Evolutionary conservation across 2,797 vertebrate species (phyloP), one percentile per base, ranked within the genome.

Genomic region (Cebuella pygmaea): DNA sequence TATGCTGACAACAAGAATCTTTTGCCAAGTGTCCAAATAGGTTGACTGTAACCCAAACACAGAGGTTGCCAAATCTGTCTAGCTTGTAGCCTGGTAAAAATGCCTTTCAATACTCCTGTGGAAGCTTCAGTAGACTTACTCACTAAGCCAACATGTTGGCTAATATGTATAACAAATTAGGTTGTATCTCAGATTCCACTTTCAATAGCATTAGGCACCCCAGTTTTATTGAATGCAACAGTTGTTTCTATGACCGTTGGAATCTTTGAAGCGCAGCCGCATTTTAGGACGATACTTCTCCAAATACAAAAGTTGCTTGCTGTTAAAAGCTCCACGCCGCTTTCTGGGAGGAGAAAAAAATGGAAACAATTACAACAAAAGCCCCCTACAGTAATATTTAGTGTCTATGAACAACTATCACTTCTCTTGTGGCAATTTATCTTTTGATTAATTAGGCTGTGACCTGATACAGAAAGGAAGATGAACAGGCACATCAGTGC

Each of bases 271-370:
- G 97, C 99, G 99, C 98, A 99, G 99, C 94, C 99, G 99, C 99
- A 99, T 99, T 98, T 99, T 99, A 98, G 99, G 99, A 98, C 99
- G 99, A 99, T 99, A 99, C 98, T 99, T 99, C 99, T 99, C 99
- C 99, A 99, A 99, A 98, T 99, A 99, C 98, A 99, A 99, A 97
- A 99, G 99, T 98, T 99, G 99, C 98, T 99, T 99, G 99, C 99
- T 99, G 98, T 99, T 99, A 98, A 99, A 99, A 89, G 99, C 99
- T 98, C 99, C 99, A 75, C 99, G 99, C 59, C 99, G 99, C 98
- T 99, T 99, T 99, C 99, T 99, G 89, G n/a, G 95, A 90, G 90
- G 9, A 52, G 26, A 74, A 76, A 88, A 59, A 74, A 70, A 27
- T 78, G 2, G 5, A n/a, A 75, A 72, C 44, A 76, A 91, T 55